phyloP scores from a whole-genome alignment of 2,797 vertebrate genomes.

The Eulemur albifrons region DNA sequence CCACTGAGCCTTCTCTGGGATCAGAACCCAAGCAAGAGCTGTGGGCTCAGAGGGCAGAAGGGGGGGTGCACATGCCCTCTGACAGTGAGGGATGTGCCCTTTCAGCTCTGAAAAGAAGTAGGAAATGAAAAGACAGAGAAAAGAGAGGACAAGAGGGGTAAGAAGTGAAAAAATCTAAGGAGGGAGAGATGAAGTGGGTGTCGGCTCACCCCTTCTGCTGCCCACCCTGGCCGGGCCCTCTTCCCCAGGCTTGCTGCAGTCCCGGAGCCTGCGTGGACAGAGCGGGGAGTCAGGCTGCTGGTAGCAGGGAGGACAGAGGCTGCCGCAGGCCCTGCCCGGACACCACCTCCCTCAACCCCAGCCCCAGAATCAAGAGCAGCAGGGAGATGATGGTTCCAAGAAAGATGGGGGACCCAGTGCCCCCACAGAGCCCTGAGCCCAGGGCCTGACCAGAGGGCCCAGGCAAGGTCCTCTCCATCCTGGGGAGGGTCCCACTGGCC shows the following conservation, averaged over 20 bases:
- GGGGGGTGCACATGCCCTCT: not conserved
- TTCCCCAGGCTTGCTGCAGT: not conserved
- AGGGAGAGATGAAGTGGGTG: too few relatives aligned
- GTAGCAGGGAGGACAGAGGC: not conserved
- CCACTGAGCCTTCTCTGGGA: not conserved
- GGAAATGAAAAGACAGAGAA: not conserved
- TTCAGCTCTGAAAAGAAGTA: constrained; percentile 23
- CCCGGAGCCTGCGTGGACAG: constrained; percentile 56
- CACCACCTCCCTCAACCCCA: not conserved
- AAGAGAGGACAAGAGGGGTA: not conserved
- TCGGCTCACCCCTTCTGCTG: constrained; percentile 64
- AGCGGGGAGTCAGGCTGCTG: not conserved
- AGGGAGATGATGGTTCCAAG: not conserved
- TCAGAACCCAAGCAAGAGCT: not conserved
- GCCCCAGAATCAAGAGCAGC: not conserved
- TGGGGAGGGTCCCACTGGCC: not conserved
- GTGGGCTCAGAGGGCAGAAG: not conserved
- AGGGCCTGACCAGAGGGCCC: not conserved
- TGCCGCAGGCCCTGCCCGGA: not conserved
- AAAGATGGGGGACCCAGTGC: not conserved
- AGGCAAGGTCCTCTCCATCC: not conserved
- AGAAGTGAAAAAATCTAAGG: not conserved
- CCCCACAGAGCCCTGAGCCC: not conserved
- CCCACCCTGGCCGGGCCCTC: not conserved
- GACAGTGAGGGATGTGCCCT: not conserved